phyloP scores from a whole-genome alignment of 1,140 invertebrate genomes.

The Sarcophaga peregrina region DNA sequence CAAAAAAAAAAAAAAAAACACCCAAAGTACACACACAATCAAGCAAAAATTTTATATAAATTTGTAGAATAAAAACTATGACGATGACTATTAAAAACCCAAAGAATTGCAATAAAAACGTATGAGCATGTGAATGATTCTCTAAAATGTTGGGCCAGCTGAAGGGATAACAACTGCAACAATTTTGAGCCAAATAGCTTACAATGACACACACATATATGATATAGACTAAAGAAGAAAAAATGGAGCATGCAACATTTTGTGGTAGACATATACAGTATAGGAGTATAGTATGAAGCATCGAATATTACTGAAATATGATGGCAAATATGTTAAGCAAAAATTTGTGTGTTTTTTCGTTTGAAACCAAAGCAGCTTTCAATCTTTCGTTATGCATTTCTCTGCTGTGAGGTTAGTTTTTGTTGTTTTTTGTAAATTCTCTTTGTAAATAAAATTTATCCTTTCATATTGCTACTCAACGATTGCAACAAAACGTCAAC shows the following conservation, averaged over 20 bases:
- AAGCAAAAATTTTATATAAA: too few species aligned
- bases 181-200: not conserved
- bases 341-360: too few species aligned
- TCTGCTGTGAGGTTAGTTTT: not conserved
- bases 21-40: too few species aligned
- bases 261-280: not conserved
- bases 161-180: not conserved
- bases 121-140: slow-evolving; percentile 1
- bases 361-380: not conserved
- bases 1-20: too few species aligned
- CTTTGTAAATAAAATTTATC: slow-evolving; percentile 12
- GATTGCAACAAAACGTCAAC: not conserved
- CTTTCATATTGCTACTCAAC: not conserved
- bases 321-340: not conserved
- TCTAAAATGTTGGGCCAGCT: not conserved
- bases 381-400: not conserved
- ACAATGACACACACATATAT: not conserved
- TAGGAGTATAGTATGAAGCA: not conserved
- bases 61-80: too few species aligned
- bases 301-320: not conserved
- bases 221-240: not conserved
- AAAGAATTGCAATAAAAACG: too few species aligned
- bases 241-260: not conserved
- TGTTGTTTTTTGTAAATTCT: not conserved
- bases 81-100: too few species aligned